Percentiles rank a stretch among this genome's conserved stretches.
phyloP scores from a whole-genome alignment of 2,797 vertebrate species.

The Carcharodon carcharias region DNA sequence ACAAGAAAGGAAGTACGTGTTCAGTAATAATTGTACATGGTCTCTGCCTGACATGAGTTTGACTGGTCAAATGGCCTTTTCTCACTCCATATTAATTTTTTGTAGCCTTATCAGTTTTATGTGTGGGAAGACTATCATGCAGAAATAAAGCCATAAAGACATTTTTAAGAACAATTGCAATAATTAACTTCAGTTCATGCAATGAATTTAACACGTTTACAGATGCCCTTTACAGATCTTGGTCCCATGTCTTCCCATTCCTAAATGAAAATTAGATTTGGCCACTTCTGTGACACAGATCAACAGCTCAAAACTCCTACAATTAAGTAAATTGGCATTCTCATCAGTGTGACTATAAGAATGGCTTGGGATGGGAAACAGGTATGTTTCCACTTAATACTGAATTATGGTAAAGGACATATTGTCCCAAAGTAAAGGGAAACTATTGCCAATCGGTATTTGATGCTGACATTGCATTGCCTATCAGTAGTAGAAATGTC shows the following conservation, averaged over 20 bases:
- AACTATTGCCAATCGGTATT: not conserved
- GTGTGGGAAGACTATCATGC: not conserved
- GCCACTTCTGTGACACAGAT: too few species aligned
- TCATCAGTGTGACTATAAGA: not conserved
- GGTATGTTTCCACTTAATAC: not conserved
- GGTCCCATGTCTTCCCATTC: not conserved
- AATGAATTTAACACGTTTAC: not conserved
- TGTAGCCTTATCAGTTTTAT: not conserved
- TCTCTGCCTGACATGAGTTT: not conserved
- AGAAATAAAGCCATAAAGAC: not conserved
- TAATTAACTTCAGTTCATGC: not conserved
- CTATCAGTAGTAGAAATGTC: not conserved
- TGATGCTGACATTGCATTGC: not conserved
- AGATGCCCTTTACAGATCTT: not conserved
- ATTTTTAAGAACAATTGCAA: not conserved
- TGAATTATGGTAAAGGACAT: not conserved
- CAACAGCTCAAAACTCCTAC: not conserved
- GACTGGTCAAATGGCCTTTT: conserved; percentile 10
- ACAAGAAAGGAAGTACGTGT: not conserved
- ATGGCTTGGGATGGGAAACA: not conserved
- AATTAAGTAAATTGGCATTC: not conserved
- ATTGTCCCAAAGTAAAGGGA: not conserved
- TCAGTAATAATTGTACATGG: not conserved
- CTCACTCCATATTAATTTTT: not conserved
- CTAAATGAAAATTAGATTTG: too few species aligned